Conservation (phyloP, 2,888 invertebrate species). For the Dasysyrphus tricinctus region DNA sequence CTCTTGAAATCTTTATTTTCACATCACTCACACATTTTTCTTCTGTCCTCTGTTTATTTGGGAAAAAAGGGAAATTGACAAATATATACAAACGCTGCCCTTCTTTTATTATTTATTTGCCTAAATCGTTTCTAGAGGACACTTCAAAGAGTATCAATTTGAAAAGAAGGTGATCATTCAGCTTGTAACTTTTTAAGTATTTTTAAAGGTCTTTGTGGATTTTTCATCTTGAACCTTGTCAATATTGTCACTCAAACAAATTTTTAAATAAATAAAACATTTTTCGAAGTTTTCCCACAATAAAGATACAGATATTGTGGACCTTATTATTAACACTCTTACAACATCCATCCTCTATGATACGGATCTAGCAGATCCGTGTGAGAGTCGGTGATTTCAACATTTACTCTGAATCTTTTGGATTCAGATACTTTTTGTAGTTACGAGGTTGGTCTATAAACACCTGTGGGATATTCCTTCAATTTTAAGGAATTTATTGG, state of each 20-base stretch:
- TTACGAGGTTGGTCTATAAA: conserved; percentile 6
- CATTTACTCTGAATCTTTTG: neutral
- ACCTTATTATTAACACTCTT: conserved; percentile 27
- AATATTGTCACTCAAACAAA: conserved; percentile 26
- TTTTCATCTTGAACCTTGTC: conserved; percentile 6
- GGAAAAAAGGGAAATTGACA: neutral
- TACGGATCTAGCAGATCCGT: conserved; percentile 35
- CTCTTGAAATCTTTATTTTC: neutral
- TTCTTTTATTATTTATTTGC: neutral
- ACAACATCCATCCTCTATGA: neutral
- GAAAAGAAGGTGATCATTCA: conserved; percentile 1
- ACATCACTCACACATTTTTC: conserved; percentile 57
- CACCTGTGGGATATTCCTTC: conserved; percentile 37
- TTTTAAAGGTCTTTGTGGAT: conserved; percentile 7
- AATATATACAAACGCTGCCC: conserved; percentile 21
- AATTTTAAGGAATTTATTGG: conserved; percentile 51
- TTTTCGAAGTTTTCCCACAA: conserved; percentile 23
- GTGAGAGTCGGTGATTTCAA: conserved; percentile 10
- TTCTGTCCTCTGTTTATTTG: conserved; percentile 12
- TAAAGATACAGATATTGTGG: conserved; percentile 2
- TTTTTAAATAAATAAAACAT: conserved; percentile 25
- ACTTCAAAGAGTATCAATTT: conserved; percentile 23
- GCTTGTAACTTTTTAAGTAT: neutral
- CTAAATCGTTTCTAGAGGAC: conserved; percentile 4
- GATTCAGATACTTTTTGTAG: neutral